Base-by-base conservation (phyloP, 2,888 invertebrate species). In the Apomyelois bistriatella region DNA sequence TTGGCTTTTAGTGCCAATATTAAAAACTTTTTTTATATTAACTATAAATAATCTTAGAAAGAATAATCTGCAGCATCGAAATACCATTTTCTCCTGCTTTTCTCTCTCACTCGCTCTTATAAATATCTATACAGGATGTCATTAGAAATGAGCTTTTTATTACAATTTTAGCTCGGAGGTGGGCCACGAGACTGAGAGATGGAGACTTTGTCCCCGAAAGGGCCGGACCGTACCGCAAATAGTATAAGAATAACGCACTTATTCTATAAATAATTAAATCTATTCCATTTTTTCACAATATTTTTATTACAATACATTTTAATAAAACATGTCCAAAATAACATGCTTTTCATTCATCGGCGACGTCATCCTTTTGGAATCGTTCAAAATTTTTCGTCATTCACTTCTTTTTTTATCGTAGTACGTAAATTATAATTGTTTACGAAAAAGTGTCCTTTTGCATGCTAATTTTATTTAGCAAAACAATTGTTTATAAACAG, bases 331-430 rank as follows among this genome's bases (percentile, higher is more conserved):
- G 65, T 86, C 81, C 68, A 66, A 81, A 63, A 75, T 70, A 70
- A 80, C 70, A 75, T 80, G 88, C 86, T 87, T 89, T 88, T 89
- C 88, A 89, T 87, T 88, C 82, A 87, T 86, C 80, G 84, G 78
- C 80, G 72, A 60, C 68, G 66, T 74, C 71, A 72, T 70, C 72
- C 68, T 69, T 64, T 72, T 70, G 62, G 66, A 57, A 56, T 56
- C 54, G 62, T 59, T 72, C 68, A 66, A 79, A 81, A 79, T 76
- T 46, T 71, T 55, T 65, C 63, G 88, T 89, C 89, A 88, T 90
- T 90, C 89, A 90, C 89, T 90, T 90, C 89, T 89, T 85, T 22
- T n/a, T 78, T 69, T 70, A 61, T 65, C 61, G 59, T 64, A 65
- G 59, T 64, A 61, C 60, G 61, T 36, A 59, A 54, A 57, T 48